These are phyloP conservation scores for Lamellibrachia luymesi DNA, from an alignment of 1,140 invertebrate species.

Conservation along the genomic window DNA sequence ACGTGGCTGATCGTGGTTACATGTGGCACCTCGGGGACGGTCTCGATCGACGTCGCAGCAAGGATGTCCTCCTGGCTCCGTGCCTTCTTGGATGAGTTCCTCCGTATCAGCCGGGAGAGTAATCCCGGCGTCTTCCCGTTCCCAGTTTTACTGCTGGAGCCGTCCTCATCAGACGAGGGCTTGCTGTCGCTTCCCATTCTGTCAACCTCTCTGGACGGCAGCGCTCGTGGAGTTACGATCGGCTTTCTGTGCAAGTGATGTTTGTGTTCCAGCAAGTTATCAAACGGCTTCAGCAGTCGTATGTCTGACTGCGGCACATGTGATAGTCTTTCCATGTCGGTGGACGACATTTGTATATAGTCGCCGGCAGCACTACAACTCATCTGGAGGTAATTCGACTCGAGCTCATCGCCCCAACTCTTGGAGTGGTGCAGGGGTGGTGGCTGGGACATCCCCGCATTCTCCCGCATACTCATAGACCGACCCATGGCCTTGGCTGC, in stretches of 20 bases:
- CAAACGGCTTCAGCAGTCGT: conserved; percentile 15
- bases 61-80: neutral
- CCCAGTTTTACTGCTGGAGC: neutral
- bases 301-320: neutral
- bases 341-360: neutral
- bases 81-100: conserved; percentile 12
- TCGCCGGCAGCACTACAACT: neutral
- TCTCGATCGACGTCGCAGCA: neutral
- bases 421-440: conserved; percentile 8
- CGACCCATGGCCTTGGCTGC: neutral
- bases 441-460: neutral
- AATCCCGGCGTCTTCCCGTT: conserved; percentile 16
- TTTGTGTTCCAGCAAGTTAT: conserved; percentile 17
- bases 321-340: neutral
- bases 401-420: conserved; percentile 18
- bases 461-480: conserved; percentile 12
- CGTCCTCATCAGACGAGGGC: neutral
- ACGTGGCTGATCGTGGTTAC: neutral
- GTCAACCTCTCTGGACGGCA: neutral
- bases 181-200: neutral
- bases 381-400: conserved; percentile 15
- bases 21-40: neutral
- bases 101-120: conserved; percentile 16
- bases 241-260: neutral
- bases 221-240: neutral